Percentiles rank a stretch among this genome's conserved stretches.
Conservation (phyloP, 2,888 invertebrate genomes). For the Pheosia tremula region DNA sequence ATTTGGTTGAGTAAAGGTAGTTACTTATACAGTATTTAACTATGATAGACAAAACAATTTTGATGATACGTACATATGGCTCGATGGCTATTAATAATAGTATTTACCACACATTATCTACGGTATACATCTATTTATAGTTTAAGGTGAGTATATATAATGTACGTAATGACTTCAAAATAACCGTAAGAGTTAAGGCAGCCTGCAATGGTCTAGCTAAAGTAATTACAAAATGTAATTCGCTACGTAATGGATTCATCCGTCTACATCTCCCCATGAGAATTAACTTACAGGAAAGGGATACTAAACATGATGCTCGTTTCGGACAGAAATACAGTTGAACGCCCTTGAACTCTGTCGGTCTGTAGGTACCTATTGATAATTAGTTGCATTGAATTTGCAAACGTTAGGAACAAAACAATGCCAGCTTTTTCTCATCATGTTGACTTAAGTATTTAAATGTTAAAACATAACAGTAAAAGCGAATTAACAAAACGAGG, state of each 20-base stretch:
- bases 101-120: too few relatives aligned
- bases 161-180: too few relatives aligned
- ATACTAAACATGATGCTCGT: conserved; percentile 26
- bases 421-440: neutral
- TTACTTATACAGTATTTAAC: too few relatives aligned
- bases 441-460: neutral
- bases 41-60: too few relatives aligned
- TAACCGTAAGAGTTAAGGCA: too few relatives aligned
- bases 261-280: conserved; percentile 41
- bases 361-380: conserved; percentile 13
- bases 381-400: neutral
- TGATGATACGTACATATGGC: too few relatives aligned
- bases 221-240: too few relatives aligned
- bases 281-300: conserved; percentile 46
- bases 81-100: too few relatives aligned
- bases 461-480: conserved; percentile 13
- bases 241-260: neutral
- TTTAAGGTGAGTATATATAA: too few relatives aligned
- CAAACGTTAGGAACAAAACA: neutral
- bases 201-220: too few relatives aligned
- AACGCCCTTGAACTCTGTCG: conserved; percentile 41
- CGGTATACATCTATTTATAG: too few relatives aligned
- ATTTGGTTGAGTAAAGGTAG: too few relatives aligned
- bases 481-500: conserved; percentile 33
- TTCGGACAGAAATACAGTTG: conserved; percentile 36